These are phyloP conservation scores for Aegotheles bennettii DNA, from an alignment of 2,113 vertebrate species.

Conservation along the genomic window DNA sequence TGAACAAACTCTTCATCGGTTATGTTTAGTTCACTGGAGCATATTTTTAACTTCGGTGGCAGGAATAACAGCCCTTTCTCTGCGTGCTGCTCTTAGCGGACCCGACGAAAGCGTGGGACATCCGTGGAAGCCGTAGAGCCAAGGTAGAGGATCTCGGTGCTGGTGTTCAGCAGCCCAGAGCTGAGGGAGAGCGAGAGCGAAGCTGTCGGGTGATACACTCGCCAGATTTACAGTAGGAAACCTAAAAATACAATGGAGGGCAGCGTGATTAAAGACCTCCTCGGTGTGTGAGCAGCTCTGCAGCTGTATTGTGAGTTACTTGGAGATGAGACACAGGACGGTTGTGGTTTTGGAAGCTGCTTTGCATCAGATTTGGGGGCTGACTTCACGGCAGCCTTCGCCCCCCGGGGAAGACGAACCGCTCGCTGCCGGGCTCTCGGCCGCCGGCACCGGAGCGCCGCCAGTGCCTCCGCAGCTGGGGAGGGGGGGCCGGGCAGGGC, in stretches of 20 bases:
- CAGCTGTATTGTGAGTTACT: not conserved
- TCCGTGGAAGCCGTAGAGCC: not conserved
- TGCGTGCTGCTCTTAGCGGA: not conserved
- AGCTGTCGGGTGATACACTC: not conserved
- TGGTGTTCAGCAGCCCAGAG: not conserved
- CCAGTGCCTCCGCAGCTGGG: not conserved
- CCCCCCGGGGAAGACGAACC: not conserved
- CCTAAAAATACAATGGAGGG: conserved; percentile 43
- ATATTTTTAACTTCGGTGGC: conserved; percentile 46
- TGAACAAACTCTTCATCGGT: conserved; percentile 43
- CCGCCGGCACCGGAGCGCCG: not conserved
- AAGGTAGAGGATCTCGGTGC: not conserved
- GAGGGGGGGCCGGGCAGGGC: not conserved
- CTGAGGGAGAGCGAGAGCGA: not conserved
- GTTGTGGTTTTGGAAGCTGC: conserved; percentile 33
- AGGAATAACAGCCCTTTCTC: not conserved
- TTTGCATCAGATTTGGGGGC: not conserved
- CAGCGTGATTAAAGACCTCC: conserved; percentile 1
- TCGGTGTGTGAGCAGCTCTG: not conserved
- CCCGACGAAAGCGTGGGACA: not conserved
- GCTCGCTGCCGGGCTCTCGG: not conserved
- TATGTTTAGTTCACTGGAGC: conserved; percentile 51
- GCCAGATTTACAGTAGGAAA: conserved; percentile 31
- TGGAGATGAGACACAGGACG: not conserved
- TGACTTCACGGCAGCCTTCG: conserved; percentile 37